phyloP scores from a whole-genome alignment of 23 tunicate species.

The Clavelina lepadiformis region DNA sequence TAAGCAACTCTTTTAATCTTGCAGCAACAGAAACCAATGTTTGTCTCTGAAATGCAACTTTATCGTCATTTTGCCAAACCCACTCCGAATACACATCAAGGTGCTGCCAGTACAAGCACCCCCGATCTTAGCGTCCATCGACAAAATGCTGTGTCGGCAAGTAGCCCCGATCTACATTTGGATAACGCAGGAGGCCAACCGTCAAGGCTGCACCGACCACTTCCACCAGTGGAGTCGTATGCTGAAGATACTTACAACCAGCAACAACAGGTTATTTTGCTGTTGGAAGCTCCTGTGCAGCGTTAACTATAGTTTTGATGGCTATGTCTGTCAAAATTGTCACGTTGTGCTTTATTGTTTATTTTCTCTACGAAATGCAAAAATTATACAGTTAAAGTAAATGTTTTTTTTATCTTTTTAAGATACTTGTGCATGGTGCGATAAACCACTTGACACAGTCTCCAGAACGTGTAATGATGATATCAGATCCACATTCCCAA shows the following conservation, averaged over 20 bases:
- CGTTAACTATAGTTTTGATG: too few relatives aligned
- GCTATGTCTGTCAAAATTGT: too few relatives aligned
- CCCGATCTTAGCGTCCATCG: slow-evolving; percentile 66
- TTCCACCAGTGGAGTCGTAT: slow-evolving; percentile 34
- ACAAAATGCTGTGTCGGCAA: slow-evolving; percentile 63
- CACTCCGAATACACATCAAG: slow-evolving; percentile 27
- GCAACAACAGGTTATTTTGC: too few relatives aligned
- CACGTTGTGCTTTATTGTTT: too few relatives aligned
- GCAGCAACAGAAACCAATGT: slow-evolving; percentile 38
- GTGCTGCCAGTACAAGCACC: slow-evolving; percentile 73
- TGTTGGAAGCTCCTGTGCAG: too few relatives aligned
- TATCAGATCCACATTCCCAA: too few relatives aligned
- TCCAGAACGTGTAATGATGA: too few relatives aligned
- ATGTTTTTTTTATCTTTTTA: too few relatives aligned
- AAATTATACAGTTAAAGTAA: too few relatives aligned
- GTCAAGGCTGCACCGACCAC: slow-evolving; percentile 37
- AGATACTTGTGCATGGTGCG: too few relatives aligned
- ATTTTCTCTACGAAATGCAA: too few relatives aligned
- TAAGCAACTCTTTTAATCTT: background rate
- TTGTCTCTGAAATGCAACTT: slow-evolving; percentile 74
- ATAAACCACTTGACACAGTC: too few relatives aligned
- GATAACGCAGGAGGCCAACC: slow-evolving; percentile 30
- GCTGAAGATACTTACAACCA: slow-evolving; percentile 21
- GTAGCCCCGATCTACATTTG: slow-evolving; percentile 75
- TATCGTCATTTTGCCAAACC: slow-evolving; percentile 52